Conservation (phyloP, 2,888 invertebrate genomes). For the Meloe dianella region DNA sequence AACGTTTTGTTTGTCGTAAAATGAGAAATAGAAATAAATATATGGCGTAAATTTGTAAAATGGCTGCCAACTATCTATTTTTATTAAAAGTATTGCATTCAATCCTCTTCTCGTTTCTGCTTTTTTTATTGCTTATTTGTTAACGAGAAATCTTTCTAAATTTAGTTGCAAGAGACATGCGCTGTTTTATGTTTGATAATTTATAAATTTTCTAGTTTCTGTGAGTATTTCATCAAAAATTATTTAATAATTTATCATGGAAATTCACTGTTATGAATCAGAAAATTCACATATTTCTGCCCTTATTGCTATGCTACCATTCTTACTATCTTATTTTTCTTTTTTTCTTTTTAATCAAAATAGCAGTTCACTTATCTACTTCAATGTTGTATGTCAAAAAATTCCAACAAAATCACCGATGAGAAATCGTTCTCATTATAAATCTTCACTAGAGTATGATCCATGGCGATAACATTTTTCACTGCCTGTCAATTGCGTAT, state of each 20-base stretch:
- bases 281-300: background rate
- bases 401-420: constrained; percentile 1
- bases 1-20: background rate
- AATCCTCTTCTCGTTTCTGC: background rate
- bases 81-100: background rate
- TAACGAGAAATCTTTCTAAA: background rate
- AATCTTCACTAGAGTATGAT: constrained; percentile 45
- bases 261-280: background rate
- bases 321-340: background rate
- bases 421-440: constrained; percentile 33
- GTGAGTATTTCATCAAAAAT: background rate
- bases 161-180: background rate
- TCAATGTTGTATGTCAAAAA: background rate
- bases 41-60: constrained; percentile 2
- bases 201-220: background rate
- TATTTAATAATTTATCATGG: background rate
- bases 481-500: constrained; percentile 48
- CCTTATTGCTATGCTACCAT: background rate
- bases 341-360: background rate
- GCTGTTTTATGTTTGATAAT: background rate
- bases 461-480: constrained; percentile 48
- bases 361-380: background rate
- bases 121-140: too few species aligned
- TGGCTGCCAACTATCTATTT: constrained; percentile 10
- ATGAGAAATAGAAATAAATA: background rate